Evolutionary conservation across 2,888 invertebrate species (phyloP), one percentile per base, ranked within the genome.

Genomic region (Macrostomum cliftonense): DNA sequence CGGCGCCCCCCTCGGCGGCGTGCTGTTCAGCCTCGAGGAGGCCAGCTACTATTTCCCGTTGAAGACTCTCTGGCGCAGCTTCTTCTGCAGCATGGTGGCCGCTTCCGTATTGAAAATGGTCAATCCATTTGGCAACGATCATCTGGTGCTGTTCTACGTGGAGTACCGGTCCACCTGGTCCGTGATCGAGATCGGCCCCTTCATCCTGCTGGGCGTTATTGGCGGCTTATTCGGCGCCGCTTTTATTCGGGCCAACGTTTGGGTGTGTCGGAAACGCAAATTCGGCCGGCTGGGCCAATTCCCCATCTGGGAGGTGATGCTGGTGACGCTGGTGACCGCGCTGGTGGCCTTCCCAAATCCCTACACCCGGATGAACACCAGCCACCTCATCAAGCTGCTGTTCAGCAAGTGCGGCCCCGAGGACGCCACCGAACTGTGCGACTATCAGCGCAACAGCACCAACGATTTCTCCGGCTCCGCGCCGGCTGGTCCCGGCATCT

Each of bases 111-210:
- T 99, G 50, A 78, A 89, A 50, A 88, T 91, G 9, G 86, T 97
- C 63, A 95, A 97, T 73, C 97, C 97, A 1, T 97, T 97, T 71
- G 97, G 97, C 46, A 95, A 93, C 65, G 91, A 95, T 68, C 91
- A 95, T 68, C 87, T 93, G 1, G 95, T 95, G 37, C 75, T 97
- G 50, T 99, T 97, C 74, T 93, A 85, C 69, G 91, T 97, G 12
- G 89, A 97, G 71, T 95, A 95, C 74, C 69, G 70, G 50, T 86
- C 88, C 67, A 91, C 91, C 0, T 99, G 95, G 95, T 87, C 91
- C 70, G 89, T 95, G 71, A 85, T 93, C 64, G 97, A 99, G 70
- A 76, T 99, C 21, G 81, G 97, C 59, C 93, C 95, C 0, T 99
- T 99, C 66, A 83, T 93, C 12, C 78, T 85, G 47, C 77, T 97